Evolutionary conservation across 2,797 vertebrate species (phyloP), one percentile per base, ranked within the genome.

Genomic region (Syngnathus rostellatus): DNA sequence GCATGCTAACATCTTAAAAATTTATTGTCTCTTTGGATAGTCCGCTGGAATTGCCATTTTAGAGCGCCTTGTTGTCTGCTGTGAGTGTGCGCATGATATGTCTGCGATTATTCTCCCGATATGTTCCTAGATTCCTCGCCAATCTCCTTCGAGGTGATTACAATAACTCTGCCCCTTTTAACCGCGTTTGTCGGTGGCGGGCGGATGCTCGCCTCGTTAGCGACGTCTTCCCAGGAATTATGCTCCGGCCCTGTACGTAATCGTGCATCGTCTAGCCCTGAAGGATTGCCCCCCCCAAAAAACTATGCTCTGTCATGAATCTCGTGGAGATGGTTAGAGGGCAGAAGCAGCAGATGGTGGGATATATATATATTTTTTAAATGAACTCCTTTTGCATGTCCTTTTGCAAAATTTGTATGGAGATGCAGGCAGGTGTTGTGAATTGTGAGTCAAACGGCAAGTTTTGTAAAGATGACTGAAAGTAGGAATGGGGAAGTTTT

Each of bases 331-430:
- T 70, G 65, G 71, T 79, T 73, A 53, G 23, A 65, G 31, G 58
- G 58, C 2, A 3, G 58, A 19, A 5, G 71, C 77, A 12, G 74
- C 84, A 87, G 81, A 84, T 86, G 85, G 80, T 74, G 65, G 74
- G 1, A 11, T 23, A 23, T 23, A 23, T 23, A 23, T 23, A 23
- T 23, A 23, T 23, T 23, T 23, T 23, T 23, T 23, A 81, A 86
- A 83, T 82, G 77, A 83, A 85, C 78, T 80, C 66, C 72, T 63
- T 75, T 70, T 53, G 64, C 61, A 72, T 73, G 72, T 80, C 75
- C 70, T 78, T 46, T 73, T 71, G 73, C 43, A 72, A 64, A 14
- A 11, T 57, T 37, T 10, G 12, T 14, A 31, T 14, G 25, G 25
- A 31, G 25, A 16, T 37, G 6, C 54, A 25, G 40, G 17, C 68